Base-by-base conservation (phyloP, 2,888 invertebrate species). In the Xanthorhoe spadicearia region DNA sequence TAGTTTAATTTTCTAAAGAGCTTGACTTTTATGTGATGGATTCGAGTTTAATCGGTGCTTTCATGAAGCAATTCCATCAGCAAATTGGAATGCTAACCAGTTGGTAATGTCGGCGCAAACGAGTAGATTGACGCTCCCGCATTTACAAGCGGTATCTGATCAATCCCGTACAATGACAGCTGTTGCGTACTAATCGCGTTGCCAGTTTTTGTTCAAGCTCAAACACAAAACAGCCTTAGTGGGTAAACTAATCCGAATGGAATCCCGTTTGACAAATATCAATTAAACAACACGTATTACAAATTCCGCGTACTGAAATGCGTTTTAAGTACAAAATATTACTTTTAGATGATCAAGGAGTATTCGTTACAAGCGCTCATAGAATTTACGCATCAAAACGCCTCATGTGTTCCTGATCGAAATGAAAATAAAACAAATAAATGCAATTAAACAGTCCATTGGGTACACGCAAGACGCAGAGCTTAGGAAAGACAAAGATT, bases 401-500 rank as follows among this genome's bases (percentile, higher is more conserved):
- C 46, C 15, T n/a, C n/a, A 15, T 46, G n/a, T 46, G 46, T 10
- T 10, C 38, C 15, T n/a, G n/a, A n/a, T 56, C 43, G 9, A 9
- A 38, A 38, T 8, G 38, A 38, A 38, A 38, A 9, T 38, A 38
- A 13, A 23, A 56, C 10, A 46, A 43, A 56, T 19, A 5, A 5
- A 48, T 23, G n/a, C 19, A 43, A 15, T 23, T 46, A 28, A 15
- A 23, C 35, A 50, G n/a, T 43, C 23, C 19, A 43, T 43, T 13
- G 38, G 48, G 60, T 64, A 51, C 61, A 64, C 19, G 32, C 48
- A 50, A 52, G 66, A 66, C 60, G 58, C 61, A 89, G 90, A 90
- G 90, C 89, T 66, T 80, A 79, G 74, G 65, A 74, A 74, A 71
- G 74, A 76, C 70, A 60, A 66, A 74, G 73, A 66, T 74, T 74